Base-by-base conservation (phyloP, 2,797 vertebrate genomes). In the Danio choprae region DNA sequence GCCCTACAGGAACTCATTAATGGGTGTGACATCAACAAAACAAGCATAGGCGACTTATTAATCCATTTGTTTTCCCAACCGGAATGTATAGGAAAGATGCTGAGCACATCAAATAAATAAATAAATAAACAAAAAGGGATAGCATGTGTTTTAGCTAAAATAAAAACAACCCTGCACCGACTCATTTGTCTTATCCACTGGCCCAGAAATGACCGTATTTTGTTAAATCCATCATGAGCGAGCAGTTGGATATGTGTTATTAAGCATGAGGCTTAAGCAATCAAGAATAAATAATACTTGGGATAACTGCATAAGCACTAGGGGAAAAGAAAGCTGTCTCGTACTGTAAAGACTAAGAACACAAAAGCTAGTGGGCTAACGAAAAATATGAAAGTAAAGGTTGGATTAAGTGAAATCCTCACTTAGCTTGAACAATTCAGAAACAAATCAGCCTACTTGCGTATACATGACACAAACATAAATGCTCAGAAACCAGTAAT, bases 251-350 rank as follows among this genome's bases (percentile, higher is more conserved):
- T 83, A 79, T 74, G 59, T 44, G 50, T 22, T 63, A 60, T 81
- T 83, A 81, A 78, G 64, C 63, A 46, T 4, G 36, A 56, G 68
- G 73, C 74, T 84, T 73, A 84, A 86, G 53, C 36, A 83, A 83
- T 83, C 60, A 78, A 76, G 18, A 73, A n/a, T 13, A 70, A 50
- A 84, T 73, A 82, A 81, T 83, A 60, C n/a, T 83, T 50, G 20
- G 75, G 78, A 83, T 79, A 77, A 67, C 41, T 56, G 36, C 53
- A 79, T 80, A 82, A 86, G 79, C 56, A 68, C 40, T 79, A 51
- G 58, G 46, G 55, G 83, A 71, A 82, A 63, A 22, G 67, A 22
- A 70, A 16, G 68, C 36, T 51, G 20, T 46, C 53, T 62, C 11
- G 1, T 74, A 20, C 77, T 63, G 38, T n/a, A 76, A 84, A 59